Evolutionary conservation across 1,140 invertebrate genomes (phyloP), one percentile per base, ranked within the genome.

Genomic region (Macrostomum lignano): DNA sequence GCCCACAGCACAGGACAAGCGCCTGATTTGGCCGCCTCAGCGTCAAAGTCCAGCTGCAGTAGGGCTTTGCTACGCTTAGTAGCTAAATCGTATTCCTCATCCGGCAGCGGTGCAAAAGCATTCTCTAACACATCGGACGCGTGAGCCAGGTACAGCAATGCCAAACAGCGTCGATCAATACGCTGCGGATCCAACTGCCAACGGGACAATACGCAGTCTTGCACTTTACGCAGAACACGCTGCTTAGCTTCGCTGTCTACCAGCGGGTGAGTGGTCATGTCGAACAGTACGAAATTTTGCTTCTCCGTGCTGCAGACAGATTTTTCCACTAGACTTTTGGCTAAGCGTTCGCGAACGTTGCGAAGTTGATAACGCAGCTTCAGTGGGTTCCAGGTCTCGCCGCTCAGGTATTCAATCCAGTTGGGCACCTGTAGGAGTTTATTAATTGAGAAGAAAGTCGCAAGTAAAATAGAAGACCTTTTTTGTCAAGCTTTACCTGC

Each of bases 251-350:
- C 66, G 61, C 76, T 76, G 58, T 98, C 84, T 33, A 76, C 82
- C 24, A 98, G 65, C 22, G 91, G 91, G 68, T 98, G 91, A 42
- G 88, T 98, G 17, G 91, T 98, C 86, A 98, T 98, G 64, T 98
- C 91, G 62, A 98, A 98, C 13, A 98, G 62, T 41, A 98, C 63
- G 61, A 98, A 98, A 61, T 98, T 96, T 61, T 98, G 88, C 65
- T 96, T 96, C 61, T 98, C 91, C 33, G 91, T 98, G 3, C 86
- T 93, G 38, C 94, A 66, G n/a, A 99, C 82, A 41, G 91, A 88
- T 61, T 99, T 99, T 56, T 98, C 91, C 13, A 96, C 88, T 44
- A 99, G 66, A 64, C 94, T 96, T 58, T 99, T 99, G 7, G 91
- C 91, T 47, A 99, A 65, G 48, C 91, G 68, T 65, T 98, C 91